Conservation (phyloP, 2,888 invertebrate species). For the Philaethria dido region DNA sequence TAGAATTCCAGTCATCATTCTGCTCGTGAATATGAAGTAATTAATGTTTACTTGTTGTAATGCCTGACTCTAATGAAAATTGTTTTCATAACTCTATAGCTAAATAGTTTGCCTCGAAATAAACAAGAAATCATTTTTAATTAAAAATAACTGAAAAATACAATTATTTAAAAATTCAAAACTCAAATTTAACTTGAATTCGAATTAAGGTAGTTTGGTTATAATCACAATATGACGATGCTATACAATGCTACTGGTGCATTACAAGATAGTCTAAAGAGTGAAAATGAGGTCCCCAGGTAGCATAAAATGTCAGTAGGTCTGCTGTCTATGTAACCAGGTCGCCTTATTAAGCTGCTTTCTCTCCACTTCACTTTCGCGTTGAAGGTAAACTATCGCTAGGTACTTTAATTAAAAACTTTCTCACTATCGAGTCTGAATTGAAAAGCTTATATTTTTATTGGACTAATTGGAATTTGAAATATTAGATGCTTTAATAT, state of each 20-base stretch:
- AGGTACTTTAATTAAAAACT: constrained; percentile 35
- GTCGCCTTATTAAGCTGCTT: constrained; percentile 19
- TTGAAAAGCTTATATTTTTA: constrained; percentile 20
- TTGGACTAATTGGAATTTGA: constrained; percentile 1
- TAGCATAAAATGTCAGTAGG: constrained; percentile 29
- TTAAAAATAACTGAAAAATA: not conserved
- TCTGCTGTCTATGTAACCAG: constrained; percentile 18
- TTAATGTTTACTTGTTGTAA: not conserved
- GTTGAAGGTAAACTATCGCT: constrained; percentile 26
- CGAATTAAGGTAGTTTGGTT: not conserved
- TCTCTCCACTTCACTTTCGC: constrained; percentile 15
- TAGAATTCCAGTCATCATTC: constrained; percentile 2
- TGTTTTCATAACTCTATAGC: not conserved
- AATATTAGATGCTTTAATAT: not conserved
- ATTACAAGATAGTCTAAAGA: constrained; percentile 14
- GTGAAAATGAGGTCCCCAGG: constrained; percentile 20
- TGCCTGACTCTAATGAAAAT: constrained; percentile 6
- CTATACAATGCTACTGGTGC: not conserved
- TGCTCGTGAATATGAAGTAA: not conserved
- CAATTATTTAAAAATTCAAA: not conserved
- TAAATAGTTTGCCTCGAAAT: not conserved
- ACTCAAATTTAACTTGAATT: not conserved
- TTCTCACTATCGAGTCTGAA: constrained; percentile 20
- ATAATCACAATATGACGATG: not conserved
- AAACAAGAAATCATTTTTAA: too few species aligned